Evolutionary conservation across 2,113 vertebrate genomes (phyloP).

Genomic region (Cephalopholis sonnerati): DNA sequence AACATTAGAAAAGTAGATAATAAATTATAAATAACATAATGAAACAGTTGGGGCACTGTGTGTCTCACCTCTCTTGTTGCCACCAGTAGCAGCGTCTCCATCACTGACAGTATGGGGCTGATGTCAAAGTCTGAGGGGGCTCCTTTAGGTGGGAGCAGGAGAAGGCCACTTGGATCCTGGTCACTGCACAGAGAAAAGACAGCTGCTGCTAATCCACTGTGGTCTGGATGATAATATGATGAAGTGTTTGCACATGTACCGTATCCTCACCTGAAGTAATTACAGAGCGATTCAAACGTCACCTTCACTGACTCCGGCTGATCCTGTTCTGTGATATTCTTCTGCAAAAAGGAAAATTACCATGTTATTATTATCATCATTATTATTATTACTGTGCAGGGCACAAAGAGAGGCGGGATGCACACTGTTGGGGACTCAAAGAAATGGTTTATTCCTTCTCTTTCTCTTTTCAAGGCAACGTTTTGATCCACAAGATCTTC

Average conservation of each 20-base stretch:
- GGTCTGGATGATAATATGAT: not conserved
- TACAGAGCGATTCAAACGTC: constrained; percentile 95
- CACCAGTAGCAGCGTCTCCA: constrained; percentile 92
- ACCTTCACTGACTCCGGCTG: constrained; percentile 92
- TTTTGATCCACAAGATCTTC: too few species aligned
- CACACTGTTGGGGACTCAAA: too few species aligned
- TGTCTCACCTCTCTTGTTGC: constrained; percentile 90
- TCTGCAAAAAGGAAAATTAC: constrained; percentile 81
- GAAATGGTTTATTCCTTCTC: too few species aligned
- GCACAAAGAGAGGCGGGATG: too few species aligned
- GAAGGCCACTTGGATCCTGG: constrained; percentile 93
- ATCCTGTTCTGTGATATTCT: constrained; percentile 93
- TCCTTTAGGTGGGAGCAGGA: constrained; percentile 92
- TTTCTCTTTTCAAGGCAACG: too few species aligned
- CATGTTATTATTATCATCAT: not conserved
- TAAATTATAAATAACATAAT: not conserved
- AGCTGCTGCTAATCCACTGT: not conserved
- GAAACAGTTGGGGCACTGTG: not conserved
- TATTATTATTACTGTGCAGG: too few species aligned
- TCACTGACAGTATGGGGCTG: constrained; percentile 89
- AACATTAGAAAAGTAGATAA: not conserved
- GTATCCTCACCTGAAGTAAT: constrained; percentile 92
- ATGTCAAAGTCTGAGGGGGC: constrained; percentile 87
- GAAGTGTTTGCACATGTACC: not conserved
- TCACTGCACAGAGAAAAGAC: constrained; percentile 83